Evolutionary conservation across 2,888 invertebrate genomes (phyloP), one percentile per base, ranked within the genome.

Genomic region (Cheilosia vulpina): DNA sequence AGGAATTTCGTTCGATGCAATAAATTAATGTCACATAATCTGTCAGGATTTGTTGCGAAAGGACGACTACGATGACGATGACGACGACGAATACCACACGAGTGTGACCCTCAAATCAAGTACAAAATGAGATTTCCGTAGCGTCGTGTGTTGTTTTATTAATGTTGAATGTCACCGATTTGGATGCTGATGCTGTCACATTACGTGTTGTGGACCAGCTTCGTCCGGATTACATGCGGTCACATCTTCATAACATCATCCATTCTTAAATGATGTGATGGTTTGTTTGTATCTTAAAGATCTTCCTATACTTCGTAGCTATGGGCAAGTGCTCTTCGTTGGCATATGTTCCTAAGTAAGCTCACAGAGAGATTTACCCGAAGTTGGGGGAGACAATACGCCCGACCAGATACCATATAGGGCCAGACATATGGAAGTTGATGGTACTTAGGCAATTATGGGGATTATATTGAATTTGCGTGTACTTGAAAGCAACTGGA

Each of bases 11-110:
- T 72, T 75, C 63, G 57, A 81, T 85, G 77, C 85, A 85, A 85
- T 85, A 76, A 77, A 85, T 81, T 81, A 76, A 85, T 85, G 85
- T 85, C 85, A 85, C 73, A 77, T 81, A 85, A 85, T 85, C 85
- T 77, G 85, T 68, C 81, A 77, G 85, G 80, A 85, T 85, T 81
- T 81, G 81, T 47, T 77, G 76, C 57, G 63, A 73, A 73, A 73
- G 68, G 71, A 82, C 77, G 55, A 58, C 50, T 13, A 27, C 50
- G 34, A 38, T 0, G 38, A 38, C 7, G 31, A 31, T 9, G 31
- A 34, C 9, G 31, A 34, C 17, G 55, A 3, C 11, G 21, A n/a
- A 17, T 11, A 19, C 17, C 47, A 17, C 47, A 47, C 81, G 62
- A 63, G 63, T 52, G 38, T 15, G 38, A 19, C 65, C 65, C 75